A percentile compares a stretch with the other conserved stretches of the same genome.
Evolutionary conservation across 2,797 vertebrate species (phyloP).

Genomic region (Hippopotamyrus pictus): DNA sequence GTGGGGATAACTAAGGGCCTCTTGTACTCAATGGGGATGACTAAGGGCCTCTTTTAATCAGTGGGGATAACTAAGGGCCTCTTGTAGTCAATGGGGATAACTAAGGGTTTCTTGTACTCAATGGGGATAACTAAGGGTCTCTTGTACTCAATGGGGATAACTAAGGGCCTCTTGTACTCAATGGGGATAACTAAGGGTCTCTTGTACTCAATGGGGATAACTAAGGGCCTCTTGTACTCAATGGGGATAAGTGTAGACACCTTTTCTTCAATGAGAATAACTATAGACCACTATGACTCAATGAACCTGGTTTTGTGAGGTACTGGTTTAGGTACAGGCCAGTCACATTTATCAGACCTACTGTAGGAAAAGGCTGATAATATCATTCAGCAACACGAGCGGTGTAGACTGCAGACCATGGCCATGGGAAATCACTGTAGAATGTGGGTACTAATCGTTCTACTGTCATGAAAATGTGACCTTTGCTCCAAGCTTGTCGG

Average conservation of each 20-base stretch:
- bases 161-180: too few species aligned
- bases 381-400: neutral
- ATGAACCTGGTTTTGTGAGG: neutral
- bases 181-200: too few species aligned
- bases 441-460: neutral
- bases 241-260: neutral
- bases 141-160: too few species aligned
- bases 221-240: neutral
- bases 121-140: too few species aligned
- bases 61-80: neutral
- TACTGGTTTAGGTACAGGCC: neutral
- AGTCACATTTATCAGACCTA: too few species aligned
- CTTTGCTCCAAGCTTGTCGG: slow-evolving; percentile 37
- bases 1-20: neutral
- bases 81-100: neutral
- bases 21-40: neutral
- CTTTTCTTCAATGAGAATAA: neutral
- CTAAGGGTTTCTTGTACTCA: too few species aligned
- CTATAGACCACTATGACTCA: neutral
- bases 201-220: too few species aligned
- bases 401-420: neutral
- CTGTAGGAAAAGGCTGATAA: too few species aligned
- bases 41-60: neutral
- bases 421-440: neutral
- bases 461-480: slow-evolving; percentile 35